These are phyloP conservation scores for Synergus itoensis DNA, from an alignment of 2,888 invertebrate genomes.

Conservation along the genomic window DNA sequence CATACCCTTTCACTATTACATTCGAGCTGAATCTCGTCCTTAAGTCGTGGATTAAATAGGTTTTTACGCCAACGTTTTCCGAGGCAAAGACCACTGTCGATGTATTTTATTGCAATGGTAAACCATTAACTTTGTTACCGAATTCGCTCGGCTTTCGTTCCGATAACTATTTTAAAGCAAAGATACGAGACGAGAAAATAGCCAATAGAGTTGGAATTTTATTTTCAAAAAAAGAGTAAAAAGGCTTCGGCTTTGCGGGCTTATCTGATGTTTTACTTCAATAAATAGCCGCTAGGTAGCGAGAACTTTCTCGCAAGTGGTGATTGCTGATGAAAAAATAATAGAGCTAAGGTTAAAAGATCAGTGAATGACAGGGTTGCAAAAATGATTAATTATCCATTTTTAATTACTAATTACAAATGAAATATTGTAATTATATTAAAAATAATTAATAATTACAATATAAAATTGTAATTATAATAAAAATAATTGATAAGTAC, in stretches of 20 bases:
- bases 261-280: neutral
- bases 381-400: no score
- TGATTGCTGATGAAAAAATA: neutral
- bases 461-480: no score
- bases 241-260: neutral
- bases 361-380: no score
- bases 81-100: conserved; percentile 53
- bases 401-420: no score
- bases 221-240: neutral
- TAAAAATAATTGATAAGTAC: no score
- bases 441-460: no score
- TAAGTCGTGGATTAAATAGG: conserved; percentile 52
- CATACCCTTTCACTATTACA: conserved; percentile 8
- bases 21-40: neutral
- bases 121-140: conserved; percentile 59
- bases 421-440: no score
- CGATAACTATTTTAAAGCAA: conserved; percentile 35
- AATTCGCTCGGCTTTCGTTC: conserved; percentile 53
- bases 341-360: no score
- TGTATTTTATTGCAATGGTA: conserved; percentile 58
- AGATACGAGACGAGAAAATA: neutral
- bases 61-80: conserved; percentile 50
- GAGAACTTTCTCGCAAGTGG: neutral
- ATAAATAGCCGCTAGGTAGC: neutral
- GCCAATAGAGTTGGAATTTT: neutral